phyloP scores from a whole-genome alignment of 30 jellyfish, hydroid and myxozoan genomes.

The Turritopsis dohrnii region DNA sequence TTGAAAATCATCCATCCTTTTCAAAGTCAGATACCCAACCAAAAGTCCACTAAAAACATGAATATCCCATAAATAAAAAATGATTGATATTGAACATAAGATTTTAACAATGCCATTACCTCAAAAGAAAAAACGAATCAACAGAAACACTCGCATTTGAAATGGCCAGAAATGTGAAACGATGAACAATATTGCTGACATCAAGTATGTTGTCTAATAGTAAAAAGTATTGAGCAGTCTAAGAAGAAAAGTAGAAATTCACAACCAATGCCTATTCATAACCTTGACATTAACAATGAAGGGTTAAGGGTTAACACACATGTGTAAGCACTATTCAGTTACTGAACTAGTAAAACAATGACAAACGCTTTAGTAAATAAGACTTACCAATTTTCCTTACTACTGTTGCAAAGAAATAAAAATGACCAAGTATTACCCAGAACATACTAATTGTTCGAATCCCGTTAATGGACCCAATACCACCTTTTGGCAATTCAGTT shows the following conservation, averaged over 20 bases:
- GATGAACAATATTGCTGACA: constrained; percentile 40
- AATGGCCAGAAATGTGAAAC: constrained; percentile 61
- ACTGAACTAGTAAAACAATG: too few relatives aligned
- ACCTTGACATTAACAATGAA: too few relatives aligned
- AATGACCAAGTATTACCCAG: constrained; percentile 91
- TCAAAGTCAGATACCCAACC: constrained; percentile 68
- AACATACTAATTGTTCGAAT: constrained; percentile 71
- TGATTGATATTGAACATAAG: not conserved
- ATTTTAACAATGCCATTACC: constrained; percentile 60
- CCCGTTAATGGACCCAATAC: constrained; percentile 75
- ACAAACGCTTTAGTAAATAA: not conserved
- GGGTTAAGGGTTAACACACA: too few relatives aligned
- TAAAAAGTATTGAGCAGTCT: too few relatives aligned
- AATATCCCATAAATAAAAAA: not conserved
- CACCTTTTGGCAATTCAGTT: constrained; percentile 59
- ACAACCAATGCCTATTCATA: too few relatives aligned
- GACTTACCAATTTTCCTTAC: not conserved
- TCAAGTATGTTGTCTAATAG: constrained; percentile 56
- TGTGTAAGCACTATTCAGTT: too few relatives aligned
- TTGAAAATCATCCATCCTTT: constrained; percentile 40
- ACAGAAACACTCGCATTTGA: constrained; percentile 86
- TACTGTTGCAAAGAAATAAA: constrained; percentile 10
- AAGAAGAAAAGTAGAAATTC: too few relatives aligned
- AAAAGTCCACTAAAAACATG: constrained; percentile 72
- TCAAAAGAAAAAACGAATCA: constrained; percentile 75